Percentiles rank a stretch among this genome's conserved stretches.
Evolutionary conservation across 64 coral and sea anemone genomes (phyloP).

Genomic region (Astreopora myriophthalma): DNA sequence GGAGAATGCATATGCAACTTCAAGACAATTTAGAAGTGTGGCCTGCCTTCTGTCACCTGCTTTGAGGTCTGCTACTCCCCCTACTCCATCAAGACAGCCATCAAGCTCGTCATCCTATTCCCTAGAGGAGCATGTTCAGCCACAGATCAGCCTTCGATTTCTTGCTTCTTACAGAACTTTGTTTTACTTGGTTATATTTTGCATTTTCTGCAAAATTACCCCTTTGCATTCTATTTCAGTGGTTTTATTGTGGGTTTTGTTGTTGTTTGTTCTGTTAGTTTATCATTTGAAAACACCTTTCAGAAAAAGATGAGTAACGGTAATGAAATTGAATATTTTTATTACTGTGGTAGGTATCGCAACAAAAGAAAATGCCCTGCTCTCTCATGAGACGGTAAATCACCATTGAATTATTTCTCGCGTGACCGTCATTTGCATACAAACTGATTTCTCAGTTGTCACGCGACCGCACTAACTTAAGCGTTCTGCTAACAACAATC

Average conservation of each 20-base stretch:
- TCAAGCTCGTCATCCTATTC: constrained; percentile 25
- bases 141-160: constrained; percentile 87
- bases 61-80: constrained; percentile 42
- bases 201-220: constrained; percentile 63
- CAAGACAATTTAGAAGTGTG: constrained; percentile 38
- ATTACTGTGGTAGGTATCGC: no score
- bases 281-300: constrained; percentile 46
- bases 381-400: no score
- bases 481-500: no score
- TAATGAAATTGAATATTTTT: no score
- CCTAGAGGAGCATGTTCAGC: constrained; percentile 9
- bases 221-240: constrained; percentile 50
- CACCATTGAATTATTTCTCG: no score
- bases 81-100: constrained; percentile 50
- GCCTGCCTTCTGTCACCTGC: constrained; percentile 72
- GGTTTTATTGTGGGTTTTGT: constrained; percentile 63
- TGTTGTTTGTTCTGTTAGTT: constrained; percentile 54
- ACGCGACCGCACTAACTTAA: no score
- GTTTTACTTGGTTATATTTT: constrained; percentile 71
- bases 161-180: constrained; percentile 89
- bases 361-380: no score
- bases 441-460: no score
- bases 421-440: no score
- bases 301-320: not conserved
- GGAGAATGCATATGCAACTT: constrained; percentile 22